Evolutionary conservation across 2,888 invertebrate genomes (phyloP), one percentile per base, ranked within the genome.

Genomic region (Tubiluchus corallicola): DNA sequence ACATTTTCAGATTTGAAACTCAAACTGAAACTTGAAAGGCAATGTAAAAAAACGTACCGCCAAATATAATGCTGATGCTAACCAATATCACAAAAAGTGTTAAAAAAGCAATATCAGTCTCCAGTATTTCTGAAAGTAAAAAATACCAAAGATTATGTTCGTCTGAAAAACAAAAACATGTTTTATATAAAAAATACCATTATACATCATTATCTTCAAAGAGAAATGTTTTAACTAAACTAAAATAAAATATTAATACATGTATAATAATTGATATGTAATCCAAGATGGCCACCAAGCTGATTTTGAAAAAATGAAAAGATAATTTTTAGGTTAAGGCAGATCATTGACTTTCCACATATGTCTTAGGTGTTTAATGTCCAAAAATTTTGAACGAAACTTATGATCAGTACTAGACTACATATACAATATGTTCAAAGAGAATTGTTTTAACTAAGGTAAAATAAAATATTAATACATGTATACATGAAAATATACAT

Each of bases 101-200:
- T 1, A 76, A 71, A 58, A 81, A 83, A 0, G 75, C 72, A 54
- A 85, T 72, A 15, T 87, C 68, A 4, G 82, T 75, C 40, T 85
- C 85, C 0, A 88, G 68, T 45, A 88, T 83, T 61, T 84, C 88
- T 90, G 71, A 3, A 59, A 57, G 54, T 52, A 43, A 47, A 41
- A 46, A 47, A 51, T 44, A 1, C 21, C 44, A 19, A 38, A n/a
- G 20, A 5, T 17, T 18, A 9, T 16, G 17, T 15, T 9, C n/a
- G 21, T 40, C 37, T 9, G 18, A 37, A 13, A 17, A 29, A 44
- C n/a, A 45, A 44, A n/a, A 2, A 17, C 41, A 17, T 16, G n/a
- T n/a, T n/a, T n/a, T n/a, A n/a, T n/a, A n/a, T n/a, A 19, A 17
- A 42, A 43, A 40, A n/a, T n/a, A 3, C 19, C 38, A 44, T 17